These are phyloP conservation scores for Takifugu bimaculatus DNA, from an alignment of 2,113 vertebrate genomes.

Conservation along the genomic window DNA sequence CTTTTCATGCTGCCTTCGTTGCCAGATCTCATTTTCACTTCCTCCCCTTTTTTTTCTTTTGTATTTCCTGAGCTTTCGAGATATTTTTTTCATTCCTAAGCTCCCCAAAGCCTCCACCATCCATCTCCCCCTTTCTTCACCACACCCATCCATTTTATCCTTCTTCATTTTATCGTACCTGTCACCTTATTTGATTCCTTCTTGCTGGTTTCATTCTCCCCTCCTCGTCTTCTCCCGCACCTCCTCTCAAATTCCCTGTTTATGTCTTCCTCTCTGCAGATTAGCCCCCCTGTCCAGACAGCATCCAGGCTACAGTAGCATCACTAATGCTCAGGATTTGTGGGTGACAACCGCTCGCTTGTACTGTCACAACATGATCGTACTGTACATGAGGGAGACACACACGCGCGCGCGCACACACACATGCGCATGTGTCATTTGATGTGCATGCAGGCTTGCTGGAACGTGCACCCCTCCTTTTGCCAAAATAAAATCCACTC, in stretches of 20 bases:
- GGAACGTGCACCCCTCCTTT: conserved; percentile 39
- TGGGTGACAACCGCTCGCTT: conserved; percentile 42
- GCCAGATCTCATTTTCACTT: neutral
- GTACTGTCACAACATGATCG: conserved; percentile 38
- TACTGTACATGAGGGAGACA: conserved; percentile 34
- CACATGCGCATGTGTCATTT: conserved; percentile 14
- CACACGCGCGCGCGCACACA: too few species aligned
- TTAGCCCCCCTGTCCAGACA: conserved; percentile 24
- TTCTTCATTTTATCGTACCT: neutral
- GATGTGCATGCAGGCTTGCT: conserved; percentile 23
- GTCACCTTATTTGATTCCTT: neutral
- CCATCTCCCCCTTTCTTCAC: neutral
- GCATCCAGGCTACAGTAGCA: conserved; percentile 30
- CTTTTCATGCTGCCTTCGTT: neutral
- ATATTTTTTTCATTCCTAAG: neutral
- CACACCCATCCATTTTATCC: neutral
- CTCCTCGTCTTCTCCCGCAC: neutral
- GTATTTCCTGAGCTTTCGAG: neutral
- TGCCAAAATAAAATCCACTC: conserved; percentile 49
- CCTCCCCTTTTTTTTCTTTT: neutral
- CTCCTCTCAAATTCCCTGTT: conserved; percentile 10
- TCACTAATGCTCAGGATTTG: conserved; percentile 53
- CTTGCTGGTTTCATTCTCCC: neutral
- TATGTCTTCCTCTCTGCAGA: conserved; percentile 31
- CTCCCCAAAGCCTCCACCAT: neutral